A percentile compares a stretch with the other conserved stretches of the same genome.
Evolutionary conservation across 1,140 invertebrate species (phyloP).

Genomic region (Drosophila mayri): DNA sequence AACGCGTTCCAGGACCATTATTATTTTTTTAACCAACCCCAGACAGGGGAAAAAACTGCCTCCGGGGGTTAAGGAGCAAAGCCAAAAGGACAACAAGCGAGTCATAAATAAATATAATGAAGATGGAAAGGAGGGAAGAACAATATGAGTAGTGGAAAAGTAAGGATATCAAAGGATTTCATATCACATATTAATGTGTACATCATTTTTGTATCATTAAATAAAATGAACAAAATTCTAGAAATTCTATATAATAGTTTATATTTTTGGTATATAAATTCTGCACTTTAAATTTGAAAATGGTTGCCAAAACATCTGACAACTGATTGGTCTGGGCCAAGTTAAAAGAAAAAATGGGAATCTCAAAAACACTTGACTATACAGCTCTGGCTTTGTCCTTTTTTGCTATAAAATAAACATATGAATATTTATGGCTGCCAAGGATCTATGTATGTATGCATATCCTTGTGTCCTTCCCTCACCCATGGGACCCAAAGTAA

Average conservation of each 20-base stretch:
- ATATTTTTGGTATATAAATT: background rate
- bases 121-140: background rate
- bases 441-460: conserved; percentile 6
- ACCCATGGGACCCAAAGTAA: conserved; percentile 10
- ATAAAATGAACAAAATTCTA: no score
- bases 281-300: background rate
- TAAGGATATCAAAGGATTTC: background rate
- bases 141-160: background rate
- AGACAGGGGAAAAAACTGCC: conserved; percentile 1
- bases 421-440: conserved; percentile 69
- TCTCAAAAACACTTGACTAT: background rate
- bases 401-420: conserved; percentile 68
- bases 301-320: background rate
- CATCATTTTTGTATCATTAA: background rate
- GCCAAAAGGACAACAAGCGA: conserved; percentile 17
- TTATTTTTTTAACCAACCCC: conserved; percentile 5
- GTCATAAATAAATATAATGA: conserved; percentile 23
- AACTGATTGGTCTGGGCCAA: conserved; percentile 12
- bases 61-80: background rate
- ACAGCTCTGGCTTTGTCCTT: conserved; percentile 1
- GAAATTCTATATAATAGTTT: background rate
- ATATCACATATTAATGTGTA: background rate
- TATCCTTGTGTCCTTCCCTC: background rate
- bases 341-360: background rate
- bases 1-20: conserved; percentile 1